Evolutionary conservation across 2,797 vertebrate genomes (phyloP).

Genomic region (Fringilla coelebs): DNA sequence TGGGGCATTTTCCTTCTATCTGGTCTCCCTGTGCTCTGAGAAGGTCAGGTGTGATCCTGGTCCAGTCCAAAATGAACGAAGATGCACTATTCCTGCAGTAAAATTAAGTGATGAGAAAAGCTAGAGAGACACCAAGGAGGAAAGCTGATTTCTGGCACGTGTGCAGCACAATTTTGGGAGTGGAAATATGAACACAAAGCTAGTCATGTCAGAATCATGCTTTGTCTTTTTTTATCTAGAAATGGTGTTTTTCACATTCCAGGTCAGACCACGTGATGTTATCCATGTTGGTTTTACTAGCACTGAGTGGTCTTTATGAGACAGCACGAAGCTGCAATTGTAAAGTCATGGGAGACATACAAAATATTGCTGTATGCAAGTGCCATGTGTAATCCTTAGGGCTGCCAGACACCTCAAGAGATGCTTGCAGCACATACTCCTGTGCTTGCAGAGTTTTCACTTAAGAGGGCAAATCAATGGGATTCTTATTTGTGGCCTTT

Average conservation of each 20-base stretch:
- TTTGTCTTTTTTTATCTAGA: neutral
- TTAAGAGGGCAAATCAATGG: neutral
- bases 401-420: neutral
- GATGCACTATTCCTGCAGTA: neutral
- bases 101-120: neutral
- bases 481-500: neutral
- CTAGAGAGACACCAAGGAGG: neutral
- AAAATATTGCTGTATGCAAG: neutral
- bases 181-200: too few relatives aligned
- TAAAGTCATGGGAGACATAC: fast-evolving
- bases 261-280: neutral
- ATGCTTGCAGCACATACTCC: neutral
- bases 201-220: neutral
- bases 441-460: neutral
- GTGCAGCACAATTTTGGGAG: too few relatives aligned
- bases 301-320: neutral
- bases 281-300: neutral
- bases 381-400: fast-evolving
- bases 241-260: neutral
- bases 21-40: neutral
- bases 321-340: neutral
- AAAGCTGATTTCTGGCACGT: too few relatives aligned
- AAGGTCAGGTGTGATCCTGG: neutral
- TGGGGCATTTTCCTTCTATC: neutral
- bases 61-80: neutral